phyloP scores from a whole-genome alignment of 2,113 vertebrate species.

The Planiliza haematocheilus region DNA sequence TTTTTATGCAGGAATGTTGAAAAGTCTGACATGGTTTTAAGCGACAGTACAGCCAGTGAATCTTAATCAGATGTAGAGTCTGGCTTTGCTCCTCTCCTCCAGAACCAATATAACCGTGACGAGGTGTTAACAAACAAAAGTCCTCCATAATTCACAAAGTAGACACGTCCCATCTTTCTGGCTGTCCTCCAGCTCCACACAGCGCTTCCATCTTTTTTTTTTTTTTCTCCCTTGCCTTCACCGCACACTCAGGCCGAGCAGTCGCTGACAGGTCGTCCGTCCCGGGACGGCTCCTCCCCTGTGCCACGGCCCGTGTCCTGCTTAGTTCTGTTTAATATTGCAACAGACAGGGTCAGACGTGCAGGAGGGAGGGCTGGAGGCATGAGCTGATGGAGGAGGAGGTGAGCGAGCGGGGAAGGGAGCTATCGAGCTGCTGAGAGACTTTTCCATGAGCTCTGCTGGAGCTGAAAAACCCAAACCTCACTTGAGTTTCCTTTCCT shows the following conservation, averaged over 20 bases:
- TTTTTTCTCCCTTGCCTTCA: neutral
- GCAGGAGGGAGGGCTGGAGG: constrained; percentile 35
- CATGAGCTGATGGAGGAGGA: constrained; percentile 48
- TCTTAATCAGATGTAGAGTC: too few relatives aligned
- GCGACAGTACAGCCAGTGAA: too few relatives aligned
- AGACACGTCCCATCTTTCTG: neutral
- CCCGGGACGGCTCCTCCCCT: constrained; percentile 59
- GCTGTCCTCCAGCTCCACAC: neutral
- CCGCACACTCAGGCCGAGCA: neutral
- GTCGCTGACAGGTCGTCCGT: constrained; percentile 56
- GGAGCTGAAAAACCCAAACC: constrained; percentile 8
- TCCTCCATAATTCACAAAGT: neutral
- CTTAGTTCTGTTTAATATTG: constrained; percentile 79
- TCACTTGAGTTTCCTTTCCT: constrained; percentile 6
- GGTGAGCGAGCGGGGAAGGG: constrained; percentile 6
- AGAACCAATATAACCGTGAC: neutral
- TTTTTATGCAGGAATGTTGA: too few relatives aligned
- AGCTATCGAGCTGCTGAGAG: constrained; percentile 11
- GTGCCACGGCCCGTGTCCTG: constrained; percentile 62
- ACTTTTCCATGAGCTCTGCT: constrained; percentile 2
- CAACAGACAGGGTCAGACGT: constrained; percentile 60
- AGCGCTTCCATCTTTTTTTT: neutral
- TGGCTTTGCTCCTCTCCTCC: neutral
- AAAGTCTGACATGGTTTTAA: too few relatives aligned
- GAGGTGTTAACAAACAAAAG: neutral